These are phyloP conservation scores for Hypomecis atomaria DNA, from an alignment of 2,888 invertebrate species.

Conservation along the genomic window DNA sequence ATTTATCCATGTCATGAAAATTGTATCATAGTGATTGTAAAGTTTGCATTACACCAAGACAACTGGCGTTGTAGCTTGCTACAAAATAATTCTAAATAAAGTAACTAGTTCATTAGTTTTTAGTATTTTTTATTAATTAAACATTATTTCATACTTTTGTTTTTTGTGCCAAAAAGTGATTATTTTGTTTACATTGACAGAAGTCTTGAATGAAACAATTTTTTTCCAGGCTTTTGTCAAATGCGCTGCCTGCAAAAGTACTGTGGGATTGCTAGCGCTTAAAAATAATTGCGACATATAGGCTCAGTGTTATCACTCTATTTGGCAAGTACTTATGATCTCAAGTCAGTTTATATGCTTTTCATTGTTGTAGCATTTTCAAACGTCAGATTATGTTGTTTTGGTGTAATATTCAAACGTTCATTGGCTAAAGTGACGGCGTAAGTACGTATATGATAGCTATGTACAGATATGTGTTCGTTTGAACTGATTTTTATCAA, in stretches of 20 bases:
- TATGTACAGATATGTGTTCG: constrained; percentile 49
- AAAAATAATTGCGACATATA: too few relatives aligned
- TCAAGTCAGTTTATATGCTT: not conserved
- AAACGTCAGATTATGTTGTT: not conserved
- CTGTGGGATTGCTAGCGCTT: too few relatives aligned
- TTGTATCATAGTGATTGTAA: constrained; percentile 53
- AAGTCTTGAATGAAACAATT: too few relatives aligned
- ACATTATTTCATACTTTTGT: too few relatives aligned
- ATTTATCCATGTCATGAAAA: constrained; percentile 64
- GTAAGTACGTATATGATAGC: constrained; percentile 47
- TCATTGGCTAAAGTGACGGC: constrained; percentile 49
- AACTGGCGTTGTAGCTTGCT: not conserved
- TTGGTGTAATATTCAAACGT: constrained; percentile 32
- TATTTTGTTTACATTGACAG: too few relatives aligned
- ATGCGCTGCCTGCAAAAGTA: too few relatives aligned
- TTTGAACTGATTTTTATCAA: constrained; percentile 53
- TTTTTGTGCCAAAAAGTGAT: too few relatives aligned
- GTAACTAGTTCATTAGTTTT: not conserved
- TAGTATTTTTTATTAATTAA: too few relatives aligned
- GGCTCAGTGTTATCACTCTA: too few relatives aligned
- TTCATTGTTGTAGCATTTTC: not conserved
- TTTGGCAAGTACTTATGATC: not conserved
- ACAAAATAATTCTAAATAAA: not conserved
- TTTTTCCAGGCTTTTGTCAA: too few relatives aligned
- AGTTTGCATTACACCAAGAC: not conserved